Evolutionary conservation across 2,113 vertebrate genomes (phyloP), one percentile per base, ranked within the genome.

Genomic region (Oryctolagus cuniculus): DNA sequence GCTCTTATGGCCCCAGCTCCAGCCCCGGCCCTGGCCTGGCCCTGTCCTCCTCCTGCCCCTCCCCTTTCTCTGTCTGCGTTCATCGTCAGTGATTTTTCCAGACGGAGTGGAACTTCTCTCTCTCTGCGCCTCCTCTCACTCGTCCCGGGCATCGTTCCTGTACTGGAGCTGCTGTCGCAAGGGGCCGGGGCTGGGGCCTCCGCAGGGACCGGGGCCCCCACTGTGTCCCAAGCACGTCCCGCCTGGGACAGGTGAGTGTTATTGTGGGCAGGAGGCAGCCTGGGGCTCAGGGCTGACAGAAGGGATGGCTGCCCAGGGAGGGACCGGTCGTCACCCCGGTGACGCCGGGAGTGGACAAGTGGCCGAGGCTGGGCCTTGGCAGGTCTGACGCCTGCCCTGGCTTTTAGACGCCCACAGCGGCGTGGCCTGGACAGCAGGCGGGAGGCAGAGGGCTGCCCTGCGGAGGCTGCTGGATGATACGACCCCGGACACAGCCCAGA

Each of bases 311-410:
- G 34, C 34, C 13, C 16, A 9, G 58, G 44, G 44, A 44, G 44
- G 44, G 44, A 44, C 44, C 5, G 5, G 19, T 29, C 51, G 36
- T 79, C 24, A 17, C 34, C 2, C 29, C 63, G 21, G 34, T 8
- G 4, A n/a, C 4, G 1, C 25, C 0, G 0, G 55, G 74, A 90
- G 70, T n/a, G 1, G 13, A 4, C 13, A 4, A 0, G 0, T 44
- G 44, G 44, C 5, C 44, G 44, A 44, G 44, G 44, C 44, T 44
- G 44, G 44, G 44, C 44, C 44, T 44, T 44, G 5, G 44, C 44
- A 44, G 44, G 44, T 44, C 44, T 44, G 44, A 44, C 5, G 44
- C 44, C 44, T 44, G 44, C 44, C 44, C 5, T 6, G 6, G 44
- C 44, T 44, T 44, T 44, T 44, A 44, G 44, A 44, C 44, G 44